phyloP scores from a whole-genome alignment of 1,140 invertebrate species.

The Oreohelix idahoensis region DNA sequence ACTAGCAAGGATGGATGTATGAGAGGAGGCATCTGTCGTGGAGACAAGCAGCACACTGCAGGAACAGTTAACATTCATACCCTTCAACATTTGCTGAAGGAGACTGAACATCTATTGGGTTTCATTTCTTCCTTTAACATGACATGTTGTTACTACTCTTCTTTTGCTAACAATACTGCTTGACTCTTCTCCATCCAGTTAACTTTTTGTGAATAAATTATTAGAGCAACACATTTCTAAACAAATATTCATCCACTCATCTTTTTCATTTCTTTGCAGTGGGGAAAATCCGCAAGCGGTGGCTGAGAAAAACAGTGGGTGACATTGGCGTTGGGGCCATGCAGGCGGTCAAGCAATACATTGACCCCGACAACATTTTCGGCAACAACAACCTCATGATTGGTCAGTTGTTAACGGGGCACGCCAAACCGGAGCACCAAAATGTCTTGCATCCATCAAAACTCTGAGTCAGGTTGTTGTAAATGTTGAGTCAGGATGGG shows the following conservation, averaged over 20 bases:
- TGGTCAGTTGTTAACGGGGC: slow-evolving; percentile 24
- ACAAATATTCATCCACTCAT: background rate
- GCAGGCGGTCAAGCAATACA: slow-evolving; percentile 84
- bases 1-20: no score
- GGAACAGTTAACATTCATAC: no score
- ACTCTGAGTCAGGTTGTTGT: slow-evolving; percentile 1
- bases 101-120: no score
- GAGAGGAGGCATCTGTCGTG: no score
- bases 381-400: slow-evolving; percentile 85
- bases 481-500: no score
- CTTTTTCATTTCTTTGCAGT: slow-evolving; percentile 74
- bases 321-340: slow-evolving; percentile 83
- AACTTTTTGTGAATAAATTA: no score
- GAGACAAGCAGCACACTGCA: no score
- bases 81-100: no score
- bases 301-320: slow-evolving; percentile 85
- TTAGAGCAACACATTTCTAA: background rate
- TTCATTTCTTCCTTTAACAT: no score
- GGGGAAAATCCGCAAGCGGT: slow-evolving; percentile 91
- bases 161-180: no score
- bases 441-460: slow-evolving; percentile 34
- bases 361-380: slow-evolving; percentile 97
- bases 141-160: no score
- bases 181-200: no score
- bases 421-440: background rate